These are phyloP conservation scores for Paguma larvata DNA, from an alignment of 2,797 vertebrate species.

Conservation along the genomic window DNA sequence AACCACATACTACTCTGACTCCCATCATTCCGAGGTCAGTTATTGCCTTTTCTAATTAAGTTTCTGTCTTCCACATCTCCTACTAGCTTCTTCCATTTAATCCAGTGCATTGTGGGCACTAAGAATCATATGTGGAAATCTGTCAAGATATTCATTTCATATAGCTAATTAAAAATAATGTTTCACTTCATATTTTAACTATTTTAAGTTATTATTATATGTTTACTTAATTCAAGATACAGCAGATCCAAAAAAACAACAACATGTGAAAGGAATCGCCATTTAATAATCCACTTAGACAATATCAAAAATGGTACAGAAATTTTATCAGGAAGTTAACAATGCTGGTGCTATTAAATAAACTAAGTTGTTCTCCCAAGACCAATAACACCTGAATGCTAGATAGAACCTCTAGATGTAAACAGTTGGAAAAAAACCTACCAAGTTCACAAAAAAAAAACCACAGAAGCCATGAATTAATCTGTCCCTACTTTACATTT, in stretches of 20 bases:
- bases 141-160: conserved; percentile 7
- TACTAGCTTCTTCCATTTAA: neutral
- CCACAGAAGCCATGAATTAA: neutral
- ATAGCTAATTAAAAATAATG: conserved; percentile 45
- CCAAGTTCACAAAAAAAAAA: neutral
- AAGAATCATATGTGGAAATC: conserved; percentile 38
- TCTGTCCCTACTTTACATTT: neutral
- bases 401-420: neutral
- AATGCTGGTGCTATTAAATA: neutral
- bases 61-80: neutral
- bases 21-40: neutral
- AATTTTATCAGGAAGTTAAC: conserved; percentile 40
- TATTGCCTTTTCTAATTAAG: neutral
- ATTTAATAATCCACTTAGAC: conserved; percentile 41
- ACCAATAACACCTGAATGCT: neutral
- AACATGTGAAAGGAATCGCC: neutral
- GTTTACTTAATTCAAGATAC: conserved; percentile 41
- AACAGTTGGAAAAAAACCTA: neutral
- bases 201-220: conserved; percentile 49
- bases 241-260: conserved; percentile 11
- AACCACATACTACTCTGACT: neutral
- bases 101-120: neutral
- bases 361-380: neutral
- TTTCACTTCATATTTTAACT: conserved; percentile 34
- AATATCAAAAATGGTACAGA: neutral